A percentile compares a stretch with the other conserved stretches of the same genome.
phyloP scores from a whole-genome alignment of 2,888 invertebrate species.

The Andrena flavipes region DNA sequence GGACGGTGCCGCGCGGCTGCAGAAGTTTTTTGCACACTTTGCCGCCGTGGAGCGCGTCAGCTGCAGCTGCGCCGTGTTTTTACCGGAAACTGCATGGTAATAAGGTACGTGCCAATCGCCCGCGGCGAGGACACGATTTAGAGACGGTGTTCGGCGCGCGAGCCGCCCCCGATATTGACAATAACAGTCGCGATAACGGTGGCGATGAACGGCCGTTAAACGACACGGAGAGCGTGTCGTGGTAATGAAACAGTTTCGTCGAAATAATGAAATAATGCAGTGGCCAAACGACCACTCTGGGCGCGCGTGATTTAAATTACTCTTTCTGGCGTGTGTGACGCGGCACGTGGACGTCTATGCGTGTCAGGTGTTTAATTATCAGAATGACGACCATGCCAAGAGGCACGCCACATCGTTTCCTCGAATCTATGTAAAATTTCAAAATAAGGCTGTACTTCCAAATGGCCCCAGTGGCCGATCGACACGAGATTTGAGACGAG shows the following conservation, averaged over 20 bases:
- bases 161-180: slow-evolving; percentile 49
- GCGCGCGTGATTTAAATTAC: slow-evolving; percentile 34
- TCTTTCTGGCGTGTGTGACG: slow-evolving; percentile 1
- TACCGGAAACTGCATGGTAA: slow-evolving; percentile 58
- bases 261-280: slow-evolving; percentile 45
- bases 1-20: slow-evolving; percentile 6
- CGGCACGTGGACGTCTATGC: background rate
- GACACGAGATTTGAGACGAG: too few relatives aligned
- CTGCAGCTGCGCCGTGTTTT: slow-evolving; percentile 58
- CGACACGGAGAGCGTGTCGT: slow-evolving; percentile 14
- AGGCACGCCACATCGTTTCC: background rate
- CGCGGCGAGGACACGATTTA: slow-evolving; percentile 43
- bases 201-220: slow-evolving; percentile 55
- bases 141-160: slow-evolving; percentile 34
- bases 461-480: too few relatives aligned
- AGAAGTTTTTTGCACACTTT: slow-evolving; percentile 31
- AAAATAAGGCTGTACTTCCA: too few relatives aligned
- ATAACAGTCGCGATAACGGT: slow-evolving; percentile 61
- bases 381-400: background rate
- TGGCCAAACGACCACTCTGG: background rate
- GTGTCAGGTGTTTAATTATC: slow-evolving; percentile 25
- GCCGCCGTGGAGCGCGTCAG: slow-evolving; percentile 45
- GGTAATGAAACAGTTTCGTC: slow-evolving; percentile 40
- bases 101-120: slow-evolving; percentile 54
- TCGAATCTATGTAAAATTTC: too few relatives aligned